Conservation (phyloP, 2,797 vertebrate species). For the Nothura maculosa region DNA sequence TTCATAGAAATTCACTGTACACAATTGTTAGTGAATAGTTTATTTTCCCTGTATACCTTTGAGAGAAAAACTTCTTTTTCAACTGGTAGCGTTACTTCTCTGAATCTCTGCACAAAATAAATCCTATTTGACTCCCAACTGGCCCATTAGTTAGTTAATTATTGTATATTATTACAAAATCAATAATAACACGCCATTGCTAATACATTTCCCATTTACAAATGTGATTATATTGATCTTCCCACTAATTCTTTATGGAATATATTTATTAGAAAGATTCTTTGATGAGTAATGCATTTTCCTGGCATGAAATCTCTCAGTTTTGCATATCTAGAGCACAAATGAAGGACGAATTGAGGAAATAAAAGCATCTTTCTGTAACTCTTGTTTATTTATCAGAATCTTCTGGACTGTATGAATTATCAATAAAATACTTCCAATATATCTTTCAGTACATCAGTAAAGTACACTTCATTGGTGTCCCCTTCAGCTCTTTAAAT, state of each 20-base stretch:
- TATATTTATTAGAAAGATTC: slow-evolving; percentile 23
- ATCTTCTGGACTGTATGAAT: background rate
- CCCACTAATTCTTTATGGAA: slow-evolving; percentile 12
- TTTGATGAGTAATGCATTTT: background rate
- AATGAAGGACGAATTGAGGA: background rate
- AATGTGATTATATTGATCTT: slow-evolving; percentile 12
- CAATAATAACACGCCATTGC: slow-evolving; percentile 4
- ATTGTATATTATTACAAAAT: slow-evolving; percentile 25
- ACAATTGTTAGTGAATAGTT: background rate
- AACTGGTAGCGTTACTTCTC: background rate
- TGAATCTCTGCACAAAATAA: background rate
- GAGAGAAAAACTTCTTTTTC: slow-evolving; percentile 35
- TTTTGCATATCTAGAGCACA: background rate
- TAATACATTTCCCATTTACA: background rate
- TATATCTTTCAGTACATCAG: background rate
- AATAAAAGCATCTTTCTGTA: background rate
- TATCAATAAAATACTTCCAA: background rate
- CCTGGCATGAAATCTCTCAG: background rate
- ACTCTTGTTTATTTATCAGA: slow-evolving; percentile 7
- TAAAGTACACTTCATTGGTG: background rate
- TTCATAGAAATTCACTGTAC: background rate
- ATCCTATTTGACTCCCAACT: slow-evolving; percentile 14
- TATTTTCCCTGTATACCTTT: slow-evolving; percentile 23
- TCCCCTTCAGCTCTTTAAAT: background rate
- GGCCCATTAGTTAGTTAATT: slow-evolving; percentile 59